phyloP scores from a whole-genome alignment of 2,113 vertebrate genomes.

The Trichomycterus rosablanca region DNA sequence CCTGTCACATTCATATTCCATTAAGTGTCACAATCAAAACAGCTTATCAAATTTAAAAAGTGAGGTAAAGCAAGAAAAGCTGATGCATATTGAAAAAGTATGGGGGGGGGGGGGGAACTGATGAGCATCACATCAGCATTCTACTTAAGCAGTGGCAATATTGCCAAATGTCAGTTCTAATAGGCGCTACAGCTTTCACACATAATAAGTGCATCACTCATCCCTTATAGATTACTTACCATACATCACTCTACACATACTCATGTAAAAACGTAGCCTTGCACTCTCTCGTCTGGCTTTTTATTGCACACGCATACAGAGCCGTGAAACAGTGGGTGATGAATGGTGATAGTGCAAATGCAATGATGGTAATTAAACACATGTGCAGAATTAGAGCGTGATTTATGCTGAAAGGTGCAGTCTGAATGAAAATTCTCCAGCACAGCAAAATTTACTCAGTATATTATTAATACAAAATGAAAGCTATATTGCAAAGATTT shows the following conservation, averaged over 20 bases:
- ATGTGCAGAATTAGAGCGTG: slow-evolving; percentile 26
- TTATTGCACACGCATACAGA: background rate
- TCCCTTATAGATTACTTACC: slow-evolving; percentile 12
- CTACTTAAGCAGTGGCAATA: slow-evolving; percentile 1
- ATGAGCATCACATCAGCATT: background rate
- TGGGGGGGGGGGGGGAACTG: background rate
- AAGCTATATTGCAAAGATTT: background rate
- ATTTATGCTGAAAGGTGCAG: slow-evolving; percentile 36
- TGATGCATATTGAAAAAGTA: background rate
- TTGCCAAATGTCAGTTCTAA: slow-evolving; percentile 22
- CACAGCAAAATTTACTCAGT: slow-evolving; percentile 16
- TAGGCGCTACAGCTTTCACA: slow-evolving; percentile 12
- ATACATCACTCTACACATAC: slow-evolving; percentile 32
- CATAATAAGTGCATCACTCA: slow-evolving; percentile 14
- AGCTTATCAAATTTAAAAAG: background rate
- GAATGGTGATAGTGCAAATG: slow-evolving; percentile 36
- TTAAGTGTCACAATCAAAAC: background rate
- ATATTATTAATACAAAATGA: slow-evolving; percentile 8
- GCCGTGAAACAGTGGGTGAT: slow-evolving; percentile 22
- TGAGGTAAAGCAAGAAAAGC: background rate
- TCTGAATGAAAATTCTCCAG: slow-evolving; percentile 17
- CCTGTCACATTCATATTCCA: too few species aligned
- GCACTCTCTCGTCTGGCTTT: background rate
- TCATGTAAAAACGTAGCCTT: background rate
- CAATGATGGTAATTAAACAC: slow-evolving; percentile 41